phyloP scores from a whole-genome alignment of 2,113 vertebrate genomes.

The Zosterops lateralis region DNA sequence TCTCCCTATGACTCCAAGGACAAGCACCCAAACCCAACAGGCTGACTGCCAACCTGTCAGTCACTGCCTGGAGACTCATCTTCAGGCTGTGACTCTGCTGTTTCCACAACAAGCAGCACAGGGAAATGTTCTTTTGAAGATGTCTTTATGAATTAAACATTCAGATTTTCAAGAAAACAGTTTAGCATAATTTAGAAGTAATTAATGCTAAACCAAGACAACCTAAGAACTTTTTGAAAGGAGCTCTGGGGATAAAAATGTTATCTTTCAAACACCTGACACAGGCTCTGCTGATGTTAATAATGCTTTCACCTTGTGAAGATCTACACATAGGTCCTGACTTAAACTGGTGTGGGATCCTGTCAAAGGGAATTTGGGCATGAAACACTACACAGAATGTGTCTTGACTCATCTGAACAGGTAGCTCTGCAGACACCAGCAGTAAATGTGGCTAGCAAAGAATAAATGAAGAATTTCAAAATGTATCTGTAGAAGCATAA shows the following conservation, averaged over 20 bases:
- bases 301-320: neutral
- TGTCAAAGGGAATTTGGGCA: neutral
- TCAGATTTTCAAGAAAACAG: slow-evolving; percentile 1
- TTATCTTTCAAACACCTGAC: neutral
- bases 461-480: neutral
- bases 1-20: neutral
- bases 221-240: neutral
- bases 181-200: slow-evolving; percentile 3
- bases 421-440: neutral
- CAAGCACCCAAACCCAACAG: neutral
- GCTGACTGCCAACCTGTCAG: neutral
- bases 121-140: neutral
- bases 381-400: neutral
- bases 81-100: neutral
- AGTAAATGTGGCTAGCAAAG: neutral
- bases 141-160: slow-evolving; percentile 25
- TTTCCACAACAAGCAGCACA: neutral
- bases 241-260: neutral
- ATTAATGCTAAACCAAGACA: slow-evolving; percentile 17
- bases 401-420: neutral
- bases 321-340: neutral
- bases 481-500: neutral
- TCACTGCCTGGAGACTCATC: neutral
- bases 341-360: neutral
- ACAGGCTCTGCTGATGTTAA: neutral